Percentiles rank a stretch among this genome's conserved stretches.
phyloP scores from a whole-genome alignment of 1,140 invertebrate species.

The Physella acuta region DNA sequence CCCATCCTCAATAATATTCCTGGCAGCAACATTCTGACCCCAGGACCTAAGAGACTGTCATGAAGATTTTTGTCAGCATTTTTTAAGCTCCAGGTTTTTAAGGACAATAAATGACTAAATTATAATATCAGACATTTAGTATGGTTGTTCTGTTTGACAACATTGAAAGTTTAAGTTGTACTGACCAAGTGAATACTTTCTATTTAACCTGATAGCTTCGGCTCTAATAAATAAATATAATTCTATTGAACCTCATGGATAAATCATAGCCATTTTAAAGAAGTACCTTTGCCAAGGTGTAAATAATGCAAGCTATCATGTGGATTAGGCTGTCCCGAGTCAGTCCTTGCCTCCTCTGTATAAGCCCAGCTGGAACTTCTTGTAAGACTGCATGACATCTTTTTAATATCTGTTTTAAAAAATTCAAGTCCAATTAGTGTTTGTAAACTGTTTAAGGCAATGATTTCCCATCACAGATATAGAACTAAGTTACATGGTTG shows the following conservation, averaged over 20 bases:
- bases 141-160: too few relatives aligned
- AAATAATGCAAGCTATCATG: constrained; percentile 60
- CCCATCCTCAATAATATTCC: constrained; percentile 52
- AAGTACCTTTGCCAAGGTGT: constrained; percentile 55
- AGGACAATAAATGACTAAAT: too few relatives aligned
- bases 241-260: too few relatives aligned
- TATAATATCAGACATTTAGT: too few relatives aligned
- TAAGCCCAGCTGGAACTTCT: constrained; percentile 52
- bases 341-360: constrained; percentile 49
- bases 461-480: not conserved
- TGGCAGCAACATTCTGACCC: constrained; percentile 54
- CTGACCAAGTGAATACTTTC: too few relatives aligned
- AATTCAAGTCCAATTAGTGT: not conserved
- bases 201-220: too few relatives aligned
- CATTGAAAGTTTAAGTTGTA: too few relatives aligned
- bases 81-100: too few relatives aligned
- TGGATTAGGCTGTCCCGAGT: constrained; percentile 58
- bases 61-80: too few relatives aligned
- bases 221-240: too few relatives aligned
- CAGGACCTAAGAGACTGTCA: constrained; percentile 51
- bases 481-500: too few relatives aligned
- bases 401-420: constrained; percentile 48
- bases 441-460: not conserved
- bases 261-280: not conserved
- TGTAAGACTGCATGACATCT: constrained; percentile 53